Evolutionary conservation across 1,140 invertebrate genomes (phyloP), one percentile per base, ranked within the genome.

Genomic region (Zaprionus gabonicus): DNA sequence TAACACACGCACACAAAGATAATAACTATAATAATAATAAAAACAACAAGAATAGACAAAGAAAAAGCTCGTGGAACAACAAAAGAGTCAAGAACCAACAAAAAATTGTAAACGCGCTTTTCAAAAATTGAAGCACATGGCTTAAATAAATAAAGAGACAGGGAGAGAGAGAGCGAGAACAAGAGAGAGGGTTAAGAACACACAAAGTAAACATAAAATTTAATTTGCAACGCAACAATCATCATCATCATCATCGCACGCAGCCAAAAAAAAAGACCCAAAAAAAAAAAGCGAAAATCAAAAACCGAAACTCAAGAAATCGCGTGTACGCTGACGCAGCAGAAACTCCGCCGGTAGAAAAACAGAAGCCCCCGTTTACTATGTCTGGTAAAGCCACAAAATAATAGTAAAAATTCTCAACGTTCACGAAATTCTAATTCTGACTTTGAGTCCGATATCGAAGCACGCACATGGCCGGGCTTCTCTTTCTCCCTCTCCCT

Each of bases 251-350:
- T 75, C 62, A 76, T 68, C 53, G 70, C 53, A 58, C 10, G 27
- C 31, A 41, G 23, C 38, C 23, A 23, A n/a, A 5, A 51, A 51
- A 70, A 81, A 64, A 71, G 59, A 71, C 13, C 28, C 34, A 58
- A 62, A 55, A 74, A 23, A 74, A 23, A 76, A 69, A 58, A 67
- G n/a, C 66, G 41, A 70, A 51, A 69, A 56, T 55, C 65, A 60
- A 69, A 53, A 75, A 46, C 46, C 46, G 55, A 73, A 73, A 73
- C 59, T 27, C 17, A 31, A 83, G 58, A 85, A 85, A 84, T 81
- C 77, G 74, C 84, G 74, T 87, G 80, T 78, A 73, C 84, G 81
- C 71, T 87, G 84, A 87, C 84, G 78, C 78, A 87, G 84, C 84
- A 87, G 56, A 84, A 87, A 88, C 70, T 72, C 70, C 69, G 58